These are phyloP conservation scores for Thymelicus acteon DNA, from an alignment of 2,888 invertebrate genomes.

Conservation along the genomic window DNA sequence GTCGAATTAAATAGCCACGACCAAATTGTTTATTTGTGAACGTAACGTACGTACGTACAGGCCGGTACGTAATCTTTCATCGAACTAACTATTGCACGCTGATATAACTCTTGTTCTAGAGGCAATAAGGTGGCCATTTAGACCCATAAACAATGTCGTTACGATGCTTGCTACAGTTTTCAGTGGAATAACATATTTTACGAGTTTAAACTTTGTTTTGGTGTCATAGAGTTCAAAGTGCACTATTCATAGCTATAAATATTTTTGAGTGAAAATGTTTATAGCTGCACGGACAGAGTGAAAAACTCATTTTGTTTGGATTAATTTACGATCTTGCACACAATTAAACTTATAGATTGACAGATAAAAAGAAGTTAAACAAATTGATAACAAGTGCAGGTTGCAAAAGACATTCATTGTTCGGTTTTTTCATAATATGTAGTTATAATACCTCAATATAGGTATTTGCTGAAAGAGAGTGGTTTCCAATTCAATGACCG, in stretches of 20 bases:
- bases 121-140: constrained; percentile 7
- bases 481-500: too few relatives aligned
- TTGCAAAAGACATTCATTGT: background rate
- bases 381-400: background rate
- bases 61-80: constrained; percentile 20
- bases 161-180: constrained; percentile 14
- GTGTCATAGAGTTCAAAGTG: constrained; percentile 11
- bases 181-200: background rate
- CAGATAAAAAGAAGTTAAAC: background rate
- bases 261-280: constrained; percentile 17
- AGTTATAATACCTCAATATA: background rate
- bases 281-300: constrained; percentile 10
- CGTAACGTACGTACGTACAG: constrained; percentile 22
- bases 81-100: constrained; percentile 1
- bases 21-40: constrained; percentile 25
- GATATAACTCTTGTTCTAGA: constrained; percentile 6
- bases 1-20: constrained; percentile 16
- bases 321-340: constrained; percentile 19
- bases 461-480: too few relatives aligned
- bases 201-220: background rate
- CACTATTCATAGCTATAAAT: background rate
- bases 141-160: background rate
- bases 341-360: constrained; percentile 4
- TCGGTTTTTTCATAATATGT: too few relatives aligned
- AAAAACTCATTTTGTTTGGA: constrained; percentile 10